Base-by-base conservation (phyloP, 1,140 invertebrate genomes). In the Aphaenogaster rudis region DNA sequence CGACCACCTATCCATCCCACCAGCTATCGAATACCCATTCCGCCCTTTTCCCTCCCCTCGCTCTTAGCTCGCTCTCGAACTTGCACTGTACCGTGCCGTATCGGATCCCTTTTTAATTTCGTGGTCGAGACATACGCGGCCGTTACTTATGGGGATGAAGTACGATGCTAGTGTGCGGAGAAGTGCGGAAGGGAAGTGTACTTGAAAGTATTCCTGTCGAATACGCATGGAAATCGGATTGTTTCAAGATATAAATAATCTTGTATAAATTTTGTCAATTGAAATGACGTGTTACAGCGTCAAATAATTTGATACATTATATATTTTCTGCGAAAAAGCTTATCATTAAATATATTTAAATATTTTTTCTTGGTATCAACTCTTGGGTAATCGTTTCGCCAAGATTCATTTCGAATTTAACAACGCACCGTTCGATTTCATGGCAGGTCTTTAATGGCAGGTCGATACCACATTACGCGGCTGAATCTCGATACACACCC, bases 1-100 rank as follows among this genome's bases (percentile, higher is more conserved):
- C 84, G 85, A 91, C 91, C 89, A 89, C 88, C 89, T 92, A 92
- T 92, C 91, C 89, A 78, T 92, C 91, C 88, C 66, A 63, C 66
- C 82, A 77, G 88, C 84, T 92, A 93, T 93, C 91, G 88, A 87
- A 80, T 72, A 66, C 86, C 67, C 86, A 69, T 84, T 88, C 77
- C 81, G 77, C 52, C 72, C 17, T 66, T 85, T 57, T 61, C 42
- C 67, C 50, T 15, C 33, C 15, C 66, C 59, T 33, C 45, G 42
- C 33, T 17, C 48, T 50, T 21, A 57, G 42, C 33, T 76, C 71
- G 90, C 61, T 78, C 89, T 88, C 72, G 77, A 90, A 88, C 77
- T 91, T 86, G 72, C 77, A 77, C 80, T 67, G 36, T 57, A 48
- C 36, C 80, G 59, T 77, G 67, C 48, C 80, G 57, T 88, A 76